Evolutionary conservation across 2,113 vertebrate genomes (phyloP), one percentile per base, ranked within the genome.

Genomic region (Plotosus lineatus): DNA sequence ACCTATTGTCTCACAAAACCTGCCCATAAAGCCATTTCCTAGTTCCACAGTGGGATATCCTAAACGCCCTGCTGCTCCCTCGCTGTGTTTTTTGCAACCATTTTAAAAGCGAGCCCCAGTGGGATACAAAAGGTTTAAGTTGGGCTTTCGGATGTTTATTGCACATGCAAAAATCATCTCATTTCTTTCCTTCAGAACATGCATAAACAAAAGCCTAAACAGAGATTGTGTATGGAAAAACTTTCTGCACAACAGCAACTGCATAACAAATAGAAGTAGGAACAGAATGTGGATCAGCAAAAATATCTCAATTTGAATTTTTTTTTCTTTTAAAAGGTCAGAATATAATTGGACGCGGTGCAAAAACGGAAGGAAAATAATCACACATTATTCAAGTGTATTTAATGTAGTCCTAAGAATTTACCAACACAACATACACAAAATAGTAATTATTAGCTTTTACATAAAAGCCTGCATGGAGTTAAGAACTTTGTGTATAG

Each of bases 361-460:
- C 31, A 44, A 46, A 79, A 69, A 42, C 36, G 71, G 50, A 79
- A 56, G n/a, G 26, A 11, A 79, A 79, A 51, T 38, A 3, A 23
- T 15, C 9, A 38, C 7, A 38, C 4, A 50, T 38, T 36, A 65
- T 31, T 51, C 26, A 38, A 58, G n/a, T 10, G 7, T 0, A 26
- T 44, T 68, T 44, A 55, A 71, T 48, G 5, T 72, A 3, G 40
- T 28, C 3, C 8, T 19, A 14, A 19, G 48, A 17, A 28, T 55
- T 31, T 50, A 78, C n/a, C 40, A 78, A 3, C 6, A 12, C n/a
- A 21, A 58, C 26, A 31, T 19, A 26, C 17, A 56, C 19, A 48
- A 33, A 50, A 28, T 23, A 1, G 15, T 8, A 50, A n/a, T 65
- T 40, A 19, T 12, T 14, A 51, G 33, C 48, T 50, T 72, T 0